Evolutionary conservation across 1,140 invertebrate species (phyloP).

Genomic region (Physella acuta): DNA sequence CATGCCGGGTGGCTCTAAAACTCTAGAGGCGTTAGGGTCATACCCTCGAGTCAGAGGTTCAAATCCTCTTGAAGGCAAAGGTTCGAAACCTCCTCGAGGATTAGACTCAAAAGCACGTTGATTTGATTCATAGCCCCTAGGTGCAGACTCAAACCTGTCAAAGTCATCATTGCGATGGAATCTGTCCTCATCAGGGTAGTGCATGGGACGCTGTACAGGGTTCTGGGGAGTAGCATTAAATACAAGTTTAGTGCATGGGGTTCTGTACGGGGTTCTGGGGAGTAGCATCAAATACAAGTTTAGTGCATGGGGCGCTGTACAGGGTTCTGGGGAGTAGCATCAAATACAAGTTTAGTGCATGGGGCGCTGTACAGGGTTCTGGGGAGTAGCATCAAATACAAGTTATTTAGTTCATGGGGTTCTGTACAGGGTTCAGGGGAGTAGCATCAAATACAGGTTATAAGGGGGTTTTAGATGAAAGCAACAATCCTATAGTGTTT

Average conservation of each 20-base stretch:
- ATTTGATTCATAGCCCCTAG: neutral
- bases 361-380: no score
- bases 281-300: no score
- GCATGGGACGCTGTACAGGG: constrained; percentile 7
- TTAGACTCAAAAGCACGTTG: neutral
- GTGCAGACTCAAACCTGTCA: constrained; percentile 17
- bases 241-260: neutral
- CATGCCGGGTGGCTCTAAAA: constrained; percentile 1
- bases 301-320: constrained; percentile 9
- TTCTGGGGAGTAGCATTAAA: no score
- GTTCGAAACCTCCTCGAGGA: constrained; percentile 8
- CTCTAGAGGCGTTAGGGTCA: constrained; percentile 1
- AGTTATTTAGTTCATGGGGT: constrained; percentile 17
- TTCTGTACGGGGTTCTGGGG: no score
- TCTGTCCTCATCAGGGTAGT: constrained; percentile 24
- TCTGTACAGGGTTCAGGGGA: constrained; percentile 1
- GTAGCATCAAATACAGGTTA: no score
- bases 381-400: no score
- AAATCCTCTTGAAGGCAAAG: constrained; percentile 15
- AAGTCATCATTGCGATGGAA: constrained; percentile 6
- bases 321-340: constrained; percentile 17
- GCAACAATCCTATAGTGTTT: no score
- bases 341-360: neutral
- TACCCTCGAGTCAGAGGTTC: constrained; percentile 7
- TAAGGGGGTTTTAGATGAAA: no score